Evolutionary conservation across 2,797 vertebrate species (phyloP).

Genomic region (Diplodus sargus): DNA sequence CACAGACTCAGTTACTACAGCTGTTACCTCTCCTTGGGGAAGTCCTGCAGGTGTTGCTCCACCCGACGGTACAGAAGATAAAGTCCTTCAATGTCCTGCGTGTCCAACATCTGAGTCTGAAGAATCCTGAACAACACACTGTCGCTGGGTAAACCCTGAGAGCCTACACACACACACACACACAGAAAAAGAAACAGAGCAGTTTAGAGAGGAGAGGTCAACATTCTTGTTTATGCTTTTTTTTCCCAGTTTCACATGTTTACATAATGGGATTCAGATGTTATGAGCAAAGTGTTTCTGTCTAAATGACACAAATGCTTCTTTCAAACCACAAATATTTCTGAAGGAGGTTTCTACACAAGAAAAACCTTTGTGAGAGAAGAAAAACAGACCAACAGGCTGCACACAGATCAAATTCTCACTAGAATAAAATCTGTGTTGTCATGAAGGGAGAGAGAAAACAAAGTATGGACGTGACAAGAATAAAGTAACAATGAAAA

Average conservation of each 20-base stretch:
- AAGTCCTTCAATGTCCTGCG: conserved; percentile 95
- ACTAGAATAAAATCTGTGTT: background rate
- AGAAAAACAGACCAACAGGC: background rate
- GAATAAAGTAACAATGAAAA: background rate
- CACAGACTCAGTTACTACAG: no score
- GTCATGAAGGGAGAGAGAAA: background rate
- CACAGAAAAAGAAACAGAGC: background rate
- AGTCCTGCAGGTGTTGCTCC: conserved; percentile 93
- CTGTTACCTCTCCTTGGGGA: conserved; percentile 92
- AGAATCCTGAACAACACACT: conserved; percentile 94
- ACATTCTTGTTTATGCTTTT: background rate
- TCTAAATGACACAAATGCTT: background rate
- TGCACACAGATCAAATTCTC: background rate
- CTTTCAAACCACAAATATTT: conserved; percentile 29
- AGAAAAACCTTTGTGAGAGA: background rate
- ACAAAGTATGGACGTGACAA: background rate
- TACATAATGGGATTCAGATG: conserved; percentile 10
- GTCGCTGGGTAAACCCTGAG: conserved; percentile 90
- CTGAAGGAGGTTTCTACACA: conserved; percentile 9
- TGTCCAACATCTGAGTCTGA: conserved; percentile 96
- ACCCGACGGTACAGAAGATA: conserved; percentile 92
- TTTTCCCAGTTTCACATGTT: conserved; percentile 2
- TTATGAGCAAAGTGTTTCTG: conserved; percentile 11
- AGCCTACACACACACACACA: conserved; percentile 80
- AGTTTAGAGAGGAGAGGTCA: background rate